Evolutionary conservation across 2,888 invertebrate genomes (phyloP).

Genomic region (Ctena decussata): DNA sequence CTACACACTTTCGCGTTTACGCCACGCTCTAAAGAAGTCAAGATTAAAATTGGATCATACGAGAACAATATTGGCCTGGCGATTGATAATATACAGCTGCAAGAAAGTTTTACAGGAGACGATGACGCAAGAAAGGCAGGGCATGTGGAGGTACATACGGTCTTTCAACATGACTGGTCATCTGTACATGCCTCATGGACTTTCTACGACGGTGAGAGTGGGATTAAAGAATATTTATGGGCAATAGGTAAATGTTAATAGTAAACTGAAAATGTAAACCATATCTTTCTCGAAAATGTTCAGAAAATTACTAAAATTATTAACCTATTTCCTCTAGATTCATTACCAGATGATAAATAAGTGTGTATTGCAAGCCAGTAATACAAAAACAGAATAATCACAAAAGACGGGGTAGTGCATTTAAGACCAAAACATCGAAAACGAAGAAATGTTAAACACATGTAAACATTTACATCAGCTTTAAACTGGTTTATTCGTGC

Average conservation of each 20-base stretch:
- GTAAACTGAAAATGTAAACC: too few species aligned
- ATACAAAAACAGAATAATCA: too few species aligned
- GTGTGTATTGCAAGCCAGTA: too few species aligned
- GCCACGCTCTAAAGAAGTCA: background rate
- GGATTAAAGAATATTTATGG: slow-evolving; percentile 51
- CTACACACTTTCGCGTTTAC: slow-evolving; percentile 41
- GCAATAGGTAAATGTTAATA: slow-evolving; percentile 55
- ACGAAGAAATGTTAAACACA: too few species aligned
- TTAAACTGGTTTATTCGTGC: too few species aligned
- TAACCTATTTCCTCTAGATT: too few species aligned
- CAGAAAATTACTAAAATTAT: too few species aligned
- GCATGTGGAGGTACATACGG: slow-evolving; percentile 39
- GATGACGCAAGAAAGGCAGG: slow-evolving; percentile 6
- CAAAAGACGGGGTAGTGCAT: too few species aligned
- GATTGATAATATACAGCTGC: slow-evolving; percentile 33
- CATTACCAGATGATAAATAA: too few species aligned
- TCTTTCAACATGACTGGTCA: slow-evolving; percentile 55
- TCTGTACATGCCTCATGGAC: slow-evolving; percentile 56
- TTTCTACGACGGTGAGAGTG: slow-evolving; percentile 43
- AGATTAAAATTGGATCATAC: slow-evolving; percentile 20
- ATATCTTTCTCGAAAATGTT: too few species aligned
- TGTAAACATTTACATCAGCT: too few species aligned
- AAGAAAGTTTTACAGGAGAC: background rate
- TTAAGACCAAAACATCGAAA: too few species aligned
- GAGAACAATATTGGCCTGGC: slow-evolving; percentile 23